These are phyloP conservation scores for Dendroctonus valens DNA, from an alignment of 1,140 invertebrate genomes.

Conservation along the genomic window DNA sequence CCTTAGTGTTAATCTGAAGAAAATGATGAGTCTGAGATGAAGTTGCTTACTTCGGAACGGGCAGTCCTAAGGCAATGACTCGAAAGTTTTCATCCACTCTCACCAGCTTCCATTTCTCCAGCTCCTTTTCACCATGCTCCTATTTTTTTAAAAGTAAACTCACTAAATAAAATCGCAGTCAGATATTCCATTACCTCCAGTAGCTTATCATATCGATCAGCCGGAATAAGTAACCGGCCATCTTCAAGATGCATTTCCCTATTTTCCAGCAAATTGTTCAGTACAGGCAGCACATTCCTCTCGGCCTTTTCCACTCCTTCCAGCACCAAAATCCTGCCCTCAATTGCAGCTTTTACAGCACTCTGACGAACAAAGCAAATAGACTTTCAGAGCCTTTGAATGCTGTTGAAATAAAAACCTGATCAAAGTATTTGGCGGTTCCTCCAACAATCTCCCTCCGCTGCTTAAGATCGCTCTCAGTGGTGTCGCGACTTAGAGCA, in stretches of 20 bases:
- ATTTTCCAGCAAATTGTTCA: conserved; percentile 99
- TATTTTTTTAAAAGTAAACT: conserved; percentile 47
- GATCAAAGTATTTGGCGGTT: conserved; percentile 90
- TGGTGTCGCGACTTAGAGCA: conserved; percentile 90
- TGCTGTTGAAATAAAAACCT: conserved; percentile 56
- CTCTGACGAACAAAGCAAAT: conserved; percentile 56
- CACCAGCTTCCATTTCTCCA: conserved; percentile 85
- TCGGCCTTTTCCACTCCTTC: conserved; percentile 98
- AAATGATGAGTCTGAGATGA: not conserved
- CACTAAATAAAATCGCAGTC: not conserved
- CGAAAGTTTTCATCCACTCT: conserved; percentile 89
- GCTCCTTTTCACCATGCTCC: conserved; percentile 74
- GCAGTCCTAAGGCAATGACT: conserved; percentile 86
- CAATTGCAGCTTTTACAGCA: conserved; percentile 84
- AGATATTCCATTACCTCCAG: conserved; percentile 61
- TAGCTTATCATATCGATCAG: conserved; percentile 87
- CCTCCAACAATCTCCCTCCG: conserved; percentile 85
- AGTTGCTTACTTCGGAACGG: conserved; percentile 65
- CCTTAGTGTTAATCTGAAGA: not conserved
- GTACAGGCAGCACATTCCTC: conserved; percentile 91
- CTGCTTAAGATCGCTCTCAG: conserved; percentile 95
- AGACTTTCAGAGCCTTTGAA: not conserved
- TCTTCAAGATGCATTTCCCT: conserved; percentile 98
- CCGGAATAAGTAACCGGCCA: conserved; percentile 88
- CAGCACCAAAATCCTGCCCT: conserved; percentile 87